Conservation (phyloP, 2,888 invertebrate species). For the Cephus spinipes region DNA sequence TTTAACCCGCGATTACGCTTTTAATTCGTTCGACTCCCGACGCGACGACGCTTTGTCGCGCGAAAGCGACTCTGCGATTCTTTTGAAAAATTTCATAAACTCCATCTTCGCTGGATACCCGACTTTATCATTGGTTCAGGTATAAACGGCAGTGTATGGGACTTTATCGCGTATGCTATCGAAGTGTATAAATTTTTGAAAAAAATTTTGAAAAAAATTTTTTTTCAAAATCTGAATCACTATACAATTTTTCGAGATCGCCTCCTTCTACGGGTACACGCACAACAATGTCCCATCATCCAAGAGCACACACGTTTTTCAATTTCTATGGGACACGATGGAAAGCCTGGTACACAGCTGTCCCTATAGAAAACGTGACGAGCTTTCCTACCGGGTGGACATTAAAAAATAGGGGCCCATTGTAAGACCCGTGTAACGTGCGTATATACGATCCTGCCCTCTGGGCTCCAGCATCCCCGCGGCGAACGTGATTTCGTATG, state of each 20-base stretch:
- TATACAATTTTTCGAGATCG: background rate
- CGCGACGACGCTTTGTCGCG: background rate
- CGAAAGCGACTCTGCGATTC: background rate
- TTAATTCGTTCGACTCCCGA: background rate
- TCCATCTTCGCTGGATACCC: background rate
- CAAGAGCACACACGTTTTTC: slow-evolving; percentile 27
- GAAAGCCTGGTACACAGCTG: slow-evolving; percentile 38
- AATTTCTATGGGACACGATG: slow-evolving; percentile 37
- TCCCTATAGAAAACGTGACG: slow-evolving; percentile 35
- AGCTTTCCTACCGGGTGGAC: slow-evolving; percentile 13
- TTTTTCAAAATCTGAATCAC: background rate
- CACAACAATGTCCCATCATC: background rate
- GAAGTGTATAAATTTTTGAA: too few species aligned
- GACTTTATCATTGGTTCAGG: background rate
- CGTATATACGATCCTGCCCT: slow-evolving; percentile 6
- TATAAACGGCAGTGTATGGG: background rate
- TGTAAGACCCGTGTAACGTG: slow-evolving; percentile 30
- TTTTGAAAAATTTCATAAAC: background rate
- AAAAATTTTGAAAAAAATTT: too few species aligned
- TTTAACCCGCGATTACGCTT: background rate
- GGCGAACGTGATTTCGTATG: background rate
- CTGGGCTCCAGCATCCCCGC: background rate
- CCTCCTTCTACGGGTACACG: too few species aligned
- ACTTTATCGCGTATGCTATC: background rate
- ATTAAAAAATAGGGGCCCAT: slow-evolving; percentile 51